Percentiles rank a stretch among this genome's conserved stretches.
Evolutionary conservation across 2,797 vertebrate genomes (phyloP).

Genomic region (Lacerta bilineata): DNA sequence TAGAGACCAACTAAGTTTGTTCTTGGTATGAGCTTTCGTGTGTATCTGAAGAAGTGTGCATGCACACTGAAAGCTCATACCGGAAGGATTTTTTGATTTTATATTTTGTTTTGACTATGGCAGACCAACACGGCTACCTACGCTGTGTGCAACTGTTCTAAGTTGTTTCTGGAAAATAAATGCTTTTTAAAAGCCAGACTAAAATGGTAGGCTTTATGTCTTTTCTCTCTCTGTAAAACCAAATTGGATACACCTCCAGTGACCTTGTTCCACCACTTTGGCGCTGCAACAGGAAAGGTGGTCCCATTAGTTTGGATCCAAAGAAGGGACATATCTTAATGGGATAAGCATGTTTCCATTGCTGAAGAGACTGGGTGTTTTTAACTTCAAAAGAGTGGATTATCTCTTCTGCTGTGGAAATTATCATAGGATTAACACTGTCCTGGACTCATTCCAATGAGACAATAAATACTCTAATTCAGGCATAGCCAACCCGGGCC

Average conservation of each 20-base stretch:
- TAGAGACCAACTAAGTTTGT: too few relatives aligned
- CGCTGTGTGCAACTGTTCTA: neutral
- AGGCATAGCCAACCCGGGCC: too few relatives aligned
- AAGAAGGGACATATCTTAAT: neutral
- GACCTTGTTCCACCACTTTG: too few relatives aligned
- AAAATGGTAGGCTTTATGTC: neutral
- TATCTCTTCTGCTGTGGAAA: neutral
- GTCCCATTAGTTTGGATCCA: neutral
- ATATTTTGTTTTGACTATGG: too few relatives aligned
- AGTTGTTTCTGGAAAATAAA: neutral
- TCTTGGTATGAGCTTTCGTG: too few relatives aligned
- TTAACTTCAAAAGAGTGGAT: too few relatives aligned
- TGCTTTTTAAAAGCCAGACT: neutral
- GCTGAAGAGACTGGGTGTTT: neutral
- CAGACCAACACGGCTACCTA: too few relatives aligned
- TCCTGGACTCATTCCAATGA: neutral
- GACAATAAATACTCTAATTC: neutral
- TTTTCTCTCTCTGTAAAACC: neutral
- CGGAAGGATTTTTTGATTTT: too few relatives aligned
- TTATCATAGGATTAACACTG: neutral
- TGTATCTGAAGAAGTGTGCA: too few relatives aligned
- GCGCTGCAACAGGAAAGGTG: too few relatives aligned
- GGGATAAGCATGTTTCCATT: neutral
- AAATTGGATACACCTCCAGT: neutral
- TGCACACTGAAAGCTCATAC: too few relatives aligned